Percentiles rank a stretch among this genome's conserved stretches.
Evolutionary conservation across 2,888 invertebrate species (phyloP).

Genomic region (Sclerodermus sp.): DNA sequence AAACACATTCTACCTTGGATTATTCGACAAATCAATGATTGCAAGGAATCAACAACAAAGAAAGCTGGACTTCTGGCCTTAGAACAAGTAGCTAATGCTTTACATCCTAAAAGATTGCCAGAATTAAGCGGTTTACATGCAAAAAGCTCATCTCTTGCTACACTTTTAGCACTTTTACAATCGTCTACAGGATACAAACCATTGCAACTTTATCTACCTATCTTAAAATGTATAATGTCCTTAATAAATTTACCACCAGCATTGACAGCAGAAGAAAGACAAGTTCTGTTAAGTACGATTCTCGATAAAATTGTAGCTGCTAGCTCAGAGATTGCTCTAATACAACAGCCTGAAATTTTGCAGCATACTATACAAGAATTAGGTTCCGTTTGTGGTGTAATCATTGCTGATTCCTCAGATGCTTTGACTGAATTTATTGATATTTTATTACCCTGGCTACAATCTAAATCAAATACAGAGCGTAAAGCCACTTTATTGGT

Average conservation of each 20-base stretch:
- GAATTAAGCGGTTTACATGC: conserved; percentile 35
- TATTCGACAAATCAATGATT: conserved; percentile 41
- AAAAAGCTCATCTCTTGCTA: conserved; percentile 38
- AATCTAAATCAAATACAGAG: conserved; percentile 41
- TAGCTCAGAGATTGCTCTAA: conserved; percentile 38
- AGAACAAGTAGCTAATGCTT: conserved; percentile 44
- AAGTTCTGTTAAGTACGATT: conserved; percentile 42
- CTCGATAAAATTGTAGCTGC: conserved; percentile 48
- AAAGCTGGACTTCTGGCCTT: conserved; percentile 46
- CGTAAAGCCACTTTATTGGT: conserved; percentile 41
- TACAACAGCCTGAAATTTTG: conserved; percentile 34
- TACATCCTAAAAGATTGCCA: conserved; percentile 38
- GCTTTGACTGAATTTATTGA: conserved; percentile 45
- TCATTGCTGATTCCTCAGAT: conserved; percentile 44
- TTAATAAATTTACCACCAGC: conserved; percentile 43
- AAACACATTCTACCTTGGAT: conserved; percentile 46
- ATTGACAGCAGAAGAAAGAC: conserved; percentile 41
- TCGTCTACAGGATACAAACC: conserved; percentile 43
- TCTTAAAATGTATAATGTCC: conserved; percentile 41
- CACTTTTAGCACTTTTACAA: conserved; percentile 41
- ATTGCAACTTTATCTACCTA: conserved; percentile 42
- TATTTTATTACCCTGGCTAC: conserved; percentile 50
- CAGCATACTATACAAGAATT: conserved; percentile 36
- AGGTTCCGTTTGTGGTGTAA: conserved; percentile 41
- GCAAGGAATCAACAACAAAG: conserved; percentile 40